Percentiles rank a stretch among this genome's conserved stretches.
Evolutionary conservation across 1,140 invertebrate genomes (phyloP).

Genomic region (Atta cephalotes): DNA sequence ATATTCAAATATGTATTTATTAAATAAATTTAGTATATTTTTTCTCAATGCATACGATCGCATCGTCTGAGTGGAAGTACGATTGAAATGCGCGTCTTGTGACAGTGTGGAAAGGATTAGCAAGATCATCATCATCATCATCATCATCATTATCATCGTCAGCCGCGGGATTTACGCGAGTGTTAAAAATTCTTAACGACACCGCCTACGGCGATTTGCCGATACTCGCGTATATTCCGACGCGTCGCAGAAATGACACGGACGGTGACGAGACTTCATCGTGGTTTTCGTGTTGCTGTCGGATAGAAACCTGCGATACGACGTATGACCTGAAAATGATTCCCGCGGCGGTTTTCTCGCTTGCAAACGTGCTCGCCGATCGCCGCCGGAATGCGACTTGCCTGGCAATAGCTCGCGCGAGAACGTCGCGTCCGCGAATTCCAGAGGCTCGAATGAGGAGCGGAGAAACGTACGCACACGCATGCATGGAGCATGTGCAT

Average conservation of each 20-base stretch:
- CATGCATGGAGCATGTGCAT: neutral
- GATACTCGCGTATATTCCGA: neutral
- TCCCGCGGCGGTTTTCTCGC: slow-evolving; percentile 58
- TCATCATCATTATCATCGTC: neutral
- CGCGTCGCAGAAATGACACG: slow-evolving; percentile 26
- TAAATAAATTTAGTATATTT: no score
- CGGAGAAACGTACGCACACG: neutral
- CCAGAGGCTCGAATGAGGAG: slow-evolving; percentile 28
- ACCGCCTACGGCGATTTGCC: slow-evolving; percentile 3
- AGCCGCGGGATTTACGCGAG: neutral
- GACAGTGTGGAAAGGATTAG: neutral
- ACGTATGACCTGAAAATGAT: slow-evolving; percentile 49
- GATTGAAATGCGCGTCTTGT: neutral
- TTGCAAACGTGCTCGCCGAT: slow-evolving; percentile 37
- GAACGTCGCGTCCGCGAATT: slow-evolving; percentile 52
- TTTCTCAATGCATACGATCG: neutral
- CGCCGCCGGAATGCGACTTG: slow-evolving; percentile 48
- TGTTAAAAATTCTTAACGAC: slow-evolving; percentile 29
- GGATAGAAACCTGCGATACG: slow-evolving; percentile 34
- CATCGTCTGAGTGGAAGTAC: neutral
- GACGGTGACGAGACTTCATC: neutral
- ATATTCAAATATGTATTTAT: no score
- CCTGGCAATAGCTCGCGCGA: slow-evolving; percentile 36
- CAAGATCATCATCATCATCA: neutral
- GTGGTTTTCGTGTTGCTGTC: neutral